phyloP scores from a whole-genome alignment of 2,113 vertebrate genomes.

The Bambusicola thoracicus region DNA sequence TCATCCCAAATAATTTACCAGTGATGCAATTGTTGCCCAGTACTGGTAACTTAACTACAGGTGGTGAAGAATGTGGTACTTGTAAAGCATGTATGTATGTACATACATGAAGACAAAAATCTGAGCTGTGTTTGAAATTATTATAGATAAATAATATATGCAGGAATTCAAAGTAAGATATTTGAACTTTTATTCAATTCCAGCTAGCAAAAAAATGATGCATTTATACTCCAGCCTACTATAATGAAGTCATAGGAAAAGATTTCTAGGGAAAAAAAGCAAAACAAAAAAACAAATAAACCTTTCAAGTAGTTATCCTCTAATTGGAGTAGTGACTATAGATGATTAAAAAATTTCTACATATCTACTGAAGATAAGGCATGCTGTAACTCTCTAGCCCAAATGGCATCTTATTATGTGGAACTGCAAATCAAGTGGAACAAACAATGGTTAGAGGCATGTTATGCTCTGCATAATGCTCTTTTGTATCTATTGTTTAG shows the following conservation, averaged over 20 bases:
- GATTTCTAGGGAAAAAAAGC: background rate
- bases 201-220: background rate
- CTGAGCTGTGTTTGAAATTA: background rate
- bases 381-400: slow-evolving; percentile 29
- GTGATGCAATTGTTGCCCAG: background rate
- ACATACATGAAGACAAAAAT: background rate
- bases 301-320: background rate
- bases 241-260: background rate
- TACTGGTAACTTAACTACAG: background rate
- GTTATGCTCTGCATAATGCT: slow-evolving; percentile 49
- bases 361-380: slow-evolving; percentile 32
- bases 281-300: background rate
- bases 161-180: background rate
- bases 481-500: slow-evolving; percentile 61
- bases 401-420: slow-evolving; percentile 36
- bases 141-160: background rate
- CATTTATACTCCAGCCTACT: background rate
- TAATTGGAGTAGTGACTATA: slow-evolving; percentile 7
- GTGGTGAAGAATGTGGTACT: background rate
- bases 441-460: slow-evolving; percentile 62
- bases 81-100: fast-evolving
- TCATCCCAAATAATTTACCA: background rate
- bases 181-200: background rate
- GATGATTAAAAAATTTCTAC: slow-evolving; percentile 28
- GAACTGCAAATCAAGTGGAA: slow-evolving; percentile 59